These are phyloP conservation scores for Cydia pomonella DNA, from an alignment of 1,140 invertebrate genomes.

Conservation along the genomic window DNA sequence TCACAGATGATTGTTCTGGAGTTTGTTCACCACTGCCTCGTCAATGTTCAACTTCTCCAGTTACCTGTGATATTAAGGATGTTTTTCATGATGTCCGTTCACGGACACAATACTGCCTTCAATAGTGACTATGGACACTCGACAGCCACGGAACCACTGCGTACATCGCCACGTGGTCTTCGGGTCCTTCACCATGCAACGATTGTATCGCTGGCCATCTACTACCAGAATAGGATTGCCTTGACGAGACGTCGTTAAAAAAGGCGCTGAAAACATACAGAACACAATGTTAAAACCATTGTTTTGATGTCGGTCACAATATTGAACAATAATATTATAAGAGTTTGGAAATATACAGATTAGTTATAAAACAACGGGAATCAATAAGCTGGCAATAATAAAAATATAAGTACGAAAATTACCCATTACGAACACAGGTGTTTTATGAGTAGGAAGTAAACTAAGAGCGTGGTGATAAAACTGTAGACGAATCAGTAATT, in stretches of 20 bases:
- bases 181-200: constrained; percentile 49
- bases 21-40: no score
- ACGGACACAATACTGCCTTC: background rate
- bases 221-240: constrained; percentile 47
- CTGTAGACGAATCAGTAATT: no score
- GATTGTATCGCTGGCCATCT: constrained; percentile 47
- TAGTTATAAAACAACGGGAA: no score
- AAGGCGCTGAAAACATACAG: background rate
- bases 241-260: constrained; percentile 35
- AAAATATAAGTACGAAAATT: no score
- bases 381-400: no score
- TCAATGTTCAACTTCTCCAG: background rate
- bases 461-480: no score
- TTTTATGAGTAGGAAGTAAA: no score
- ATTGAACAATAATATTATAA: background rate
- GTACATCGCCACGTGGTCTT: constrained; percentile 25
- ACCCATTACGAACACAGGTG: no score
- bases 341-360: no score
- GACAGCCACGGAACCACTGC: background rate
- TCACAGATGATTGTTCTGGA: no score
- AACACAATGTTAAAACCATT: background rate
- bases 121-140: background rate
- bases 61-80: background rate
- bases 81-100: background rate
- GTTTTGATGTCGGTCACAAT: background rate